Conservation (phyloP, 2,888 invertebrate genomes). For the Rutpela maculata region DNA sequence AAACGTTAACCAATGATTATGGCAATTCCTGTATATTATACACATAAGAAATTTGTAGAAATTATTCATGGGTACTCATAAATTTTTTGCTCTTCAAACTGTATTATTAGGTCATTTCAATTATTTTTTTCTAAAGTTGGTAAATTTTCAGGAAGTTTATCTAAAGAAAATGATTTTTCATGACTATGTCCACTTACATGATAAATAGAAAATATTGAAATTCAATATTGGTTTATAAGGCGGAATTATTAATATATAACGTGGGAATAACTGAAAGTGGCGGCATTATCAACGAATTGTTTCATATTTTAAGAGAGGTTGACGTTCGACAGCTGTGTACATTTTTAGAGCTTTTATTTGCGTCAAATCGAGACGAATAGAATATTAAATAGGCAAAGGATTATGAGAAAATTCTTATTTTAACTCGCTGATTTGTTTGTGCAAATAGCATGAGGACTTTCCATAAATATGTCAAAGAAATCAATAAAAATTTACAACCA, state of each 20-base stretch:
- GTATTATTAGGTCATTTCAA: too few relatives aligned
- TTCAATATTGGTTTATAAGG: background rate
- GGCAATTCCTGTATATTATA: too few relatives aligned
- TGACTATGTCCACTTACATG: background rate
- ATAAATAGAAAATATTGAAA: background rate
- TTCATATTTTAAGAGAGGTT: conserved; percentile 15
- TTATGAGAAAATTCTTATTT: conserved; percentile 4
- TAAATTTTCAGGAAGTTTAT: too few relatives aligned
- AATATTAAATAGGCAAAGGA: conserved; percentile 20
- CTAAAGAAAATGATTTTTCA: background rate
- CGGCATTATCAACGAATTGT: background rate
- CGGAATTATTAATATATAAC: conserved; percentile 1
- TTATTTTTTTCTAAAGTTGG: too few relatives aligned
- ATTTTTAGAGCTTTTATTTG: conserved; percentile 17
- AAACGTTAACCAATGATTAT: too few relatives aligned
- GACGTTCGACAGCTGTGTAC: conserved; percentile 15
- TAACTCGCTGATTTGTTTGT: conserved; percentile 21
- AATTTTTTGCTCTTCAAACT: too few relatives aligned
- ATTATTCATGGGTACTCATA: too few relatives aligned
- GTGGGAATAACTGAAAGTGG: conserved; percentile 11
- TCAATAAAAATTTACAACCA: conserved; percentile 16
- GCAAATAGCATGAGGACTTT: conserved; percentile 15
- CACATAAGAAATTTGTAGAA: too few relatives aligned
- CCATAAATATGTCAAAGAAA: conserved; percentile 6
- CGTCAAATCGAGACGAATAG: conserved; percentile 5